phyloP scores from a whole-genome alignment of 2,797 vertebrate genomes.

The Rhabdophis nuchalis region DNA sequence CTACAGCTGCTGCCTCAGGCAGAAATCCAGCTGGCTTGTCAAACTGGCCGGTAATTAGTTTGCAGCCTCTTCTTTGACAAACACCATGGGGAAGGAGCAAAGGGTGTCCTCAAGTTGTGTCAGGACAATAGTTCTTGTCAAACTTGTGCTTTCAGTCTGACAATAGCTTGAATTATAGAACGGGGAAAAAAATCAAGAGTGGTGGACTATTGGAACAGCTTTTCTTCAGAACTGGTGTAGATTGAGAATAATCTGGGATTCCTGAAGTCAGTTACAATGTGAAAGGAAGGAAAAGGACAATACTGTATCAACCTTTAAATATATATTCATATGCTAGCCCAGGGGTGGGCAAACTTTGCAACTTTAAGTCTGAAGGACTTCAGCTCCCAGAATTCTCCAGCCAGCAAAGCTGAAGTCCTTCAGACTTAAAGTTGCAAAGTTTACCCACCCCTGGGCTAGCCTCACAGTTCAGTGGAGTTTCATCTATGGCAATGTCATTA shows the following conservation, averaged over 20 bases:
- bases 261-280: neutral
- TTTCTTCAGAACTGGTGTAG: neutral
- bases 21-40: slow-evolving; percentile 1
- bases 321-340: neutral
- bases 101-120: neutral
- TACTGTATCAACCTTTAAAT: neutral
- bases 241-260: neutral
- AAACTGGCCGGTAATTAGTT: neutral
- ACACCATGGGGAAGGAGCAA: neutral
- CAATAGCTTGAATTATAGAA: neutral
- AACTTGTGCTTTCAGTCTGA: neutral
- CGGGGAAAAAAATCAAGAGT: neutral
- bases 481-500: neutral
- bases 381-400: no score
- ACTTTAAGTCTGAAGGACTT: no score
- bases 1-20: neutral
- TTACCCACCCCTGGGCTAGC: no score
- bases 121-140: neutral
- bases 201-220: neutral
- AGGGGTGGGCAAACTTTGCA: no score
- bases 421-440: no score
- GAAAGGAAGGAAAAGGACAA: neutral
- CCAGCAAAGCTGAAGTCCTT: no score
- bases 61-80: neutral
- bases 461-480: neutral